Percentiles rank a stretch among this genome's conserved stretches.
phyloP scores from a whole-genome alignment of 2,113 vertebrate species.

The Todiramphus saurophagus region DNA sequence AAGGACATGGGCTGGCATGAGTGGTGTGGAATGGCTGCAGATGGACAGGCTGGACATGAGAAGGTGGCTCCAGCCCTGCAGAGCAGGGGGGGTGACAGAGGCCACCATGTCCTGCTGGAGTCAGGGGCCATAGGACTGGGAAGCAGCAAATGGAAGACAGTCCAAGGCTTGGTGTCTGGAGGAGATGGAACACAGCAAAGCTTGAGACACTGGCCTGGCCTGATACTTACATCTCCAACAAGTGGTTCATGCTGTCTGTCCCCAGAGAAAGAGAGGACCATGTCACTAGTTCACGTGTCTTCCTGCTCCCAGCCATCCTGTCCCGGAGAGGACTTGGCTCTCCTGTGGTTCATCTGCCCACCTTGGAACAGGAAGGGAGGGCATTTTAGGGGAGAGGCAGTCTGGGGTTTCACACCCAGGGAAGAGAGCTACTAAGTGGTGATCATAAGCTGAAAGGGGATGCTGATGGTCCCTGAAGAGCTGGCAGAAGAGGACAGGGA shows the following conservation, averaged over 20 bases:
- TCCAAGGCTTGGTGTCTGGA: neutral
- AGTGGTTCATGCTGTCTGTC: neutral
- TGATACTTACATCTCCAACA: neutral
- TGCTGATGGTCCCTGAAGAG: neutral
- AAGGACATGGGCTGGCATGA: neutral
- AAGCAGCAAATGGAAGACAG: neutral
- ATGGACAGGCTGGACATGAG: neutral
- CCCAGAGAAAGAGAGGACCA: neutral
- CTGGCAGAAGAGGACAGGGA: neutral
- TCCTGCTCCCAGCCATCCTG: neutral
- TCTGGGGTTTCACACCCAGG: neutral
- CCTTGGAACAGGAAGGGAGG: neutral
- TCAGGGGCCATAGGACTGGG: neutral
- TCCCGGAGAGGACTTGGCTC: neutral
- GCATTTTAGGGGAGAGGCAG: neutral
- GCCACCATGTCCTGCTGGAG: accelerated
- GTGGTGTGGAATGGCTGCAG: neutral
- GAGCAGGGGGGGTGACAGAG: neutral
- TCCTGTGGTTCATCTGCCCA: neutral
- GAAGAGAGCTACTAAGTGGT: neutral
- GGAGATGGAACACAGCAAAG: neutral
- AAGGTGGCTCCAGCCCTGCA: neutral
- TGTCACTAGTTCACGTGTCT: accelerated
- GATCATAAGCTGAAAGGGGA: accelerated
- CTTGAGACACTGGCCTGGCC: neutral